A percentile compares a stretch with the other conserved stretches of the same genome.
Conservation (phyloP, 2,888 invertebrate genomes). For the Caenorhabditis uteleia region DNA sequence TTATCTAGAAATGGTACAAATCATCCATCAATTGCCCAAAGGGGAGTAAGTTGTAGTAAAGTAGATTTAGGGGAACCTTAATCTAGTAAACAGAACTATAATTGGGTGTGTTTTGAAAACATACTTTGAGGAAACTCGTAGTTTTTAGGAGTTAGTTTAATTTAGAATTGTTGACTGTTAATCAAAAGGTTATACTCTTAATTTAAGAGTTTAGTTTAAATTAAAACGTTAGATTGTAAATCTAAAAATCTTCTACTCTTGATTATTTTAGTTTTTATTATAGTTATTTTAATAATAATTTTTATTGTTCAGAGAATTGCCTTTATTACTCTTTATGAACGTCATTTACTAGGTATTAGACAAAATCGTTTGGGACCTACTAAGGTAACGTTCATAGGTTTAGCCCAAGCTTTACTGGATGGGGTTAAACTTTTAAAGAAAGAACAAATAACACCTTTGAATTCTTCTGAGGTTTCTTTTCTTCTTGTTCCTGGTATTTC, state of each 20-base stretch:
- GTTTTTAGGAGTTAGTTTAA: slow-evolving; percentile 58
- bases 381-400: slow-evolving; percentile 56
- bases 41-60: slow-evolving; percentile 65
- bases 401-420: slow-evolving; percentile 59
- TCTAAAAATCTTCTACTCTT: slow-evolving; percentile 52
- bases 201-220: slow-evolving; percentile 52
- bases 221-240: slow-evolving; percentile 58
- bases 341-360: slow-evolving; percentile 49
- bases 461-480: slow-evolving; percentile 56
- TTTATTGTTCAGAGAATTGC: slow-evolving; percentile 56
- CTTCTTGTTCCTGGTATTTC: slow-evolving; percentile 53
- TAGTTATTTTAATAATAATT: slow-evolving; percentile 48
- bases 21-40: slow-evolving; percentile 64
- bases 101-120: slow-evolving; percentile 58
- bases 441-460: slow-evolving; percentile 46
- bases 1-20: slow-evolving; percentile 57
- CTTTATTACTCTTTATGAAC: slow-evolving; percentile 62
- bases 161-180: slow-evolving; percentile 56
- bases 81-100: slow-evolving; percentile 54
- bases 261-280: slow-evolving; percentile 40
- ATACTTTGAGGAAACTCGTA: slow-evolving; percentile 44
- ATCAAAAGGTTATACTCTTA: slow-evolving; percentile 53
- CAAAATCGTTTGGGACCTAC: slow-evolving; percentile 61
- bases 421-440: slow-evolving; percentile 59
- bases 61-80: slow-evolving; percentile 61